Conservation (phyloP, 2,797 vertebrate species). For the Acipenser ruthenus region DNA sequence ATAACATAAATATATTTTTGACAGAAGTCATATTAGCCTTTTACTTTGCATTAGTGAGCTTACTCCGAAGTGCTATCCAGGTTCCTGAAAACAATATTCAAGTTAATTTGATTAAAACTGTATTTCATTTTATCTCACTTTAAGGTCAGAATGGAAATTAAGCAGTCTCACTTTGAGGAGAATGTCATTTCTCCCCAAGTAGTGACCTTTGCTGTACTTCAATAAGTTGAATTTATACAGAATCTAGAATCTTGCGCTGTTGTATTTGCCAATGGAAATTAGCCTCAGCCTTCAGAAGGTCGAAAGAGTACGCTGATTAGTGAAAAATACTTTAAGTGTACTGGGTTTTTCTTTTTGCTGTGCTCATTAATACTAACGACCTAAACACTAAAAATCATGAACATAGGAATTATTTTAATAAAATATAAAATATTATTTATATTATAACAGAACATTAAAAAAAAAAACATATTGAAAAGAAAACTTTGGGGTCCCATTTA, state of each 20-base stretch:
- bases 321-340: too few relatives aligned
- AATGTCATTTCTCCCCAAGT: neutral
- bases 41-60: neutral
- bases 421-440: neutral
- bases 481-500: neutral
- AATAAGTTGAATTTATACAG: neutral
- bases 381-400: neutral
- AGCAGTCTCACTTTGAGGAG: neutral
- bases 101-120: neutral
- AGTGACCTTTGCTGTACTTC: neutral
- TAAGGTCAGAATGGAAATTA: constrained; percentile 1
- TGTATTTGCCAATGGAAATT: neutral
- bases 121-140: neutral
- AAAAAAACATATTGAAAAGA: neutral
- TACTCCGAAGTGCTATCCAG: neutral
- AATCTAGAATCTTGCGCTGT: neutral
- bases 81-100: constrained; percentile 1
- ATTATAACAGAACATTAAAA: neutral
- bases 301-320: too few relatives aligned
- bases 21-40: neutral
- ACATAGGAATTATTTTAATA: neutral
- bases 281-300: neutral
- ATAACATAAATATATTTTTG: neutral
- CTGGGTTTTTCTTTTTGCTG: too few relatives aligned
- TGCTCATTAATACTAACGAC: too few relatives aligned